Evolutionary conservation across 2,797 vertebrate species (phyloP), one percentile per base, ranked within the genome.

Genomic region (Parambassis ranga): DNA sequence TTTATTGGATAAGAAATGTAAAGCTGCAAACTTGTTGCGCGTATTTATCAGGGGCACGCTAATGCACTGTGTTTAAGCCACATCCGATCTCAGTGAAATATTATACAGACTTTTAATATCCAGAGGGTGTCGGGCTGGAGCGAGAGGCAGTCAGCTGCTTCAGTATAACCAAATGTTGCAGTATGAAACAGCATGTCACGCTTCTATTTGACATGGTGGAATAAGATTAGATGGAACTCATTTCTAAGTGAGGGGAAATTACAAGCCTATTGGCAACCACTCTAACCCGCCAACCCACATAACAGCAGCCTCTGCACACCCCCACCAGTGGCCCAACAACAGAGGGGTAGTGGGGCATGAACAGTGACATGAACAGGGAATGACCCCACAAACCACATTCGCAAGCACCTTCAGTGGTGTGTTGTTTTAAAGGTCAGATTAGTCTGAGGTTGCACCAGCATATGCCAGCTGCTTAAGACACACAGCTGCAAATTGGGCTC

Each of bases 141-240:
- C 78, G 71, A 44, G 87, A 91, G 43, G 87, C 90, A 89, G 74
- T 90, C 86, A 87, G 83, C 87, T 92, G 90, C 87, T 90, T 84
- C 91, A 64, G 82, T 87, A 87, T 88, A 93, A 93, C 89, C 91
- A 92, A 92, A 93, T 92, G 90, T 91, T 91, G 90, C 89, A 78
- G 89, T 84, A 90, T 89, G 91, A 93, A 93, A 92, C 92, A 91
- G 87, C 89, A 77, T 92, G 90, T 91, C 84, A 78, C 75, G 52
- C 70, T 73, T 78, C 85, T 85, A 89, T 92, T 91, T 92, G 92
- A 94, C 92, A 93, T 87, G 90, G 87, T 87, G 88, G 84, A 91
- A 92, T 91, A 89, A 93, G 90, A 93, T 94, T 92, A 93, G 89
- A 93, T 88, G 88, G 84, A 93, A 93, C 90, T 92, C 88, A 90